These are phyloP conservation scores for Triops longicaudatus DNA, from an alignment of 1,140 invertebrate species.

Conservation along the genomic window DNA sequence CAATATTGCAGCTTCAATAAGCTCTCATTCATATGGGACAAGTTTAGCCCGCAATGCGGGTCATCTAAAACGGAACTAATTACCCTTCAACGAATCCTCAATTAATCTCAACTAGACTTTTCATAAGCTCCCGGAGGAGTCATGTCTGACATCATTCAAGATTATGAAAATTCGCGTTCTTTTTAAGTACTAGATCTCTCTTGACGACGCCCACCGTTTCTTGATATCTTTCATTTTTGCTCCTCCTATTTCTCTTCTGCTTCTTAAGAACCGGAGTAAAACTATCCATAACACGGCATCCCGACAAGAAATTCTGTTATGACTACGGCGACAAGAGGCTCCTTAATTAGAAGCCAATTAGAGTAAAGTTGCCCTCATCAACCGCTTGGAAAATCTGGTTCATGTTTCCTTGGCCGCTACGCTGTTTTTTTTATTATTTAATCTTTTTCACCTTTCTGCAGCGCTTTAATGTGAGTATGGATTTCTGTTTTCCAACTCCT, in stretches of 20 bases:
- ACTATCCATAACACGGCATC: no score
- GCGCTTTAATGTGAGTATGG: background rate
- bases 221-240: no score
- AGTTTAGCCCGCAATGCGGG: background rate
- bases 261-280: no score
- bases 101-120: background rate
- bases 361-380: background rate
- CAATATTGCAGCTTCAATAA: no score
- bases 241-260: no score
- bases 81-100: background rate
- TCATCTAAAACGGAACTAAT: background rate
- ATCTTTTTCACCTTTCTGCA: background rate
- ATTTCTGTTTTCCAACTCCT: background rate
- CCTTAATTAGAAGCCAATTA: constrained; percentile 3
- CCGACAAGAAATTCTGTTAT: background rate
- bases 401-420: background rate
- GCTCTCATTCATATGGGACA: no score
- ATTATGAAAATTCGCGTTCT: no score
- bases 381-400: background rate
- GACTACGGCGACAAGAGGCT: background rate
- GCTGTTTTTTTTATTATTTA: background rate
- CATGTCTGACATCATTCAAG: no score
- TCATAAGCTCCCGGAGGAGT: no score
- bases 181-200: no score
- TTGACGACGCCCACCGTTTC: no score